These are phyloP conservation scores for Malachius bipustulatus DNA, from an alignment of 2,888 invertebrate species.

Conservation along the genomic window DNA sequence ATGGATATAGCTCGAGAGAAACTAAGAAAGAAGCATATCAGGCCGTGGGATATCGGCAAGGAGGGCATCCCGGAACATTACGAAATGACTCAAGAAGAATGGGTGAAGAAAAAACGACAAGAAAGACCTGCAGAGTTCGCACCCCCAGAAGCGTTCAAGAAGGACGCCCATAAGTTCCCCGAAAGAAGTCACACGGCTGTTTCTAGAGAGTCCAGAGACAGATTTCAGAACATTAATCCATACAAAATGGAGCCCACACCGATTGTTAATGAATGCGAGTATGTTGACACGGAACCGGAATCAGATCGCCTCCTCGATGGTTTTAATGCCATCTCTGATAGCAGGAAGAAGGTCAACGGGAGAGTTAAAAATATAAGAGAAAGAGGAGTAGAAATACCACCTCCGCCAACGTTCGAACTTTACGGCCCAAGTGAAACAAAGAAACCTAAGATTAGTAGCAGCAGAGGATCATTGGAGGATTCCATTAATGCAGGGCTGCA, in stretches of 20 bases:
- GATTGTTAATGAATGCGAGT: conserved; percentile 24
- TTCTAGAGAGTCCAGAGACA: conserved; percentile 19
- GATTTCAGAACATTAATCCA: conserved; percentile 19
- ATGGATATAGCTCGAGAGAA: conserved; percentile 41
- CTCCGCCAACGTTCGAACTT: conserved; percentile 54
- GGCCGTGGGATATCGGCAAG: conserved; percentile 66
- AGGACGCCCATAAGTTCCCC: conserved; percentile 18
- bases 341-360: conserved; percentile 6
- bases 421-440: conserved; percentile 39
- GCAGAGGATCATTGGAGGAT: conserved; percentile 30
- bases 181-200: background rate
- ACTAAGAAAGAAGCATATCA: conserved; percentile 43
- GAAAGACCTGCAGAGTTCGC: conserved; percentile 70
- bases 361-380: conserved; percentile 16
- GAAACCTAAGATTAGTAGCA: conserved; percentile 13
- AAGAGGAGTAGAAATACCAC: conserved; percentile 46
- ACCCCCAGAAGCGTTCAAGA: conserved; percentile 40
- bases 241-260: conserved; percentile 22
- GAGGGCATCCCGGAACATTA: conserved; percentile 43
- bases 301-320: conserved; percentile 18
- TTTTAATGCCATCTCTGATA: conserved; percentile 8
- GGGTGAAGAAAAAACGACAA: conserved; percentile 60
- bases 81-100: conserved; percentile 64
- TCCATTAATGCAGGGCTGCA: conserved; percentile 45
- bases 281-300: conserved; percentile 21